Conservation (phyloP, 2,797 vertebrate species). For the Microtus agrestis region DNA sequence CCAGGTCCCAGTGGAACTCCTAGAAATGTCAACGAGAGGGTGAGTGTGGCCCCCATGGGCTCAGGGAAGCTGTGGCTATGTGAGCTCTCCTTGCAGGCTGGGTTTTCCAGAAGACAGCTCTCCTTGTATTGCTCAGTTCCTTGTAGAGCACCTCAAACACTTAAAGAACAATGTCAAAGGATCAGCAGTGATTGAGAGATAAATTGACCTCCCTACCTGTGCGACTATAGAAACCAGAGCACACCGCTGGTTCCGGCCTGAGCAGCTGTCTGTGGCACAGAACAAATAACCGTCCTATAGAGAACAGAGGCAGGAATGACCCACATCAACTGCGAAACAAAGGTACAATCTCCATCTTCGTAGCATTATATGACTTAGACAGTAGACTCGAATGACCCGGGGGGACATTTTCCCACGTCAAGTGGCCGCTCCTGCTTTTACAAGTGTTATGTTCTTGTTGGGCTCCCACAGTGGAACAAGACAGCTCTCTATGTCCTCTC, state of each 20-base stretch:
- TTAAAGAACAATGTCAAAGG: not conserved
- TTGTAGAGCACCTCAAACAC: slow-evolving; percentile 13
- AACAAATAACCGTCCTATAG: not conserved
- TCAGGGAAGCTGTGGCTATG: not conserved
- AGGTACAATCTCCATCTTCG: not conserved
- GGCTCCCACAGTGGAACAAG: slow-evolving; percentile 1
- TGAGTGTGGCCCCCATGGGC: not conserved
- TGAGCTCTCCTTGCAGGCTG: not conserved
- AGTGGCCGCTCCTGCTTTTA: slow-evolving; percentile 17
- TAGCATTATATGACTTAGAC: not conserved
- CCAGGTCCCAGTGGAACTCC: not conserved
- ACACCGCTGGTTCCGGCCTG: not conserved
- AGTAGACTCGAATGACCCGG: not conserved
- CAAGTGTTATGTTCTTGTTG: not conserved
- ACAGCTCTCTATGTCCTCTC: not conserved
- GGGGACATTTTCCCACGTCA: slow-evolving; percentile 35
- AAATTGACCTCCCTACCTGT: not conserved
- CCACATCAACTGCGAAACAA: slow-evolving; percentile 31
- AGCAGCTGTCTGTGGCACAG: not conserved
- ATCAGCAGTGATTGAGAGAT: not conserved
- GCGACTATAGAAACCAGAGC: not conserved
- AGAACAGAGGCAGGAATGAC: slow-evolving; percentile 22
- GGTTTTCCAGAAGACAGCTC: slow-evolving; percentile 35
- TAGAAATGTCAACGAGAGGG: not conserved
- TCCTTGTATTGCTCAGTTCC: not conserved